Percentiles rank a stretch among this genome's conserved stretches.
Conservation (phyloP, 2,113 vertebrate species). For the Taurulus bubalis region DNA sequence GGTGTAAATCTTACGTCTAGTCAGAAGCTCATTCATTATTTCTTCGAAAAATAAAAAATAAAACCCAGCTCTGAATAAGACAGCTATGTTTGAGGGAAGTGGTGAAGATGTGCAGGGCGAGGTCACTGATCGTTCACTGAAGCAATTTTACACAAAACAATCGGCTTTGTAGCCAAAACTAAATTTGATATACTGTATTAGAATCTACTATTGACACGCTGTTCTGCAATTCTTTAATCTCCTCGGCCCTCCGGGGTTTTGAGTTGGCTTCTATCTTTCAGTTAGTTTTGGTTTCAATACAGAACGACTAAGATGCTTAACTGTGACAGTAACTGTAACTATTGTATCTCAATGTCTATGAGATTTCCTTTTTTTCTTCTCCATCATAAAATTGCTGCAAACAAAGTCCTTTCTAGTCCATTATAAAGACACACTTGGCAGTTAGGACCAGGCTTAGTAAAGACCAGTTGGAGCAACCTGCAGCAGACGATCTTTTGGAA, state of each 20-base stretch:
- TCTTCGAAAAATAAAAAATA: not conserved
- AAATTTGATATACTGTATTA: no score
- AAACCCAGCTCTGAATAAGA: not conserved
- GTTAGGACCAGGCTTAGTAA: not conserved
- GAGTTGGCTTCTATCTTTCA: no score
- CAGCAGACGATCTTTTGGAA: not conserved
- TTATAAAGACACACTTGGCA: not conserved
- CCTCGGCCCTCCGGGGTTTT: no score
- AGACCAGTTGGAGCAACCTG: not conserved
- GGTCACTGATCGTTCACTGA: no score
- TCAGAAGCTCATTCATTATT: not conserved
- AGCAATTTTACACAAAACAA: not conserved
- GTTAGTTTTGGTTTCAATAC: not conserved
- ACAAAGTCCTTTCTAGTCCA: not conserved
- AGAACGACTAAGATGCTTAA: not conserved
- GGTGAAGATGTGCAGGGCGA: no score
- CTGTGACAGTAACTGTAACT: not conserved
- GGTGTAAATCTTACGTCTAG: not conserved
- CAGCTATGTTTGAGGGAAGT: not conserved
- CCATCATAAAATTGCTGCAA: not conserved
- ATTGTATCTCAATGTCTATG: not conserved
- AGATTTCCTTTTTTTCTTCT: not conserved
- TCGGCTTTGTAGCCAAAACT: not conserved
- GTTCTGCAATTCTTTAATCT: no score
- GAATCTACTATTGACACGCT: not conserved